Percentiles rank a stretch among this genome's conserved stretches.
These are phyloP conservation scores for Brachyptera risi DNA, from an alignment of 2,888 invertebrate genomes.

Conservation along the genomic window DNA sequence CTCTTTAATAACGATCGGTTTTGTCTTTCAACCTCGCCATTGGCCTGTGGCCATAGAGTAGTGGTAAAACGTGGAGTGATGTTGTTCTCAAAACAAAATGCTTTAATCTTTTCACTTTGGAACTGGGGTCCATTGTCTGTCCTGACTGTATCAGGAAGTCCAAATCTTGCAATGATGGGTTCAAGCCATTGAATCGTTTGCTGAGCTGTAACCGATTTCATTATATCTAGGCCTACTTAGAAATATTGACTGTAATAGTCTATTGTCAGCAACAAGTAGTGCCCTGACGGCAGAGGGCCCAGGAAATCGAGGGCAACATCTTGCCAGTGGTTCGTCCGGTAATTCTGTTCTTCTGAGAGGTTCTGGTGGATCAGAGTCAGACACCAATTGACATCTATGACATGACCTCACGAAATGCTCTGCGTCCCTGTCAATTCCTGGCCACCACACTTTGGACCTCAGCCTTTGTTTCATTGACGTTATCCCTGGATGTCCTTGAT, in stretches of 20 bases:
- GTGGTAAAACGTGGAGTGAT: slow-evolving; percentile 28
- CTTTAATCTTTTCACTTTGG: slow-evolving; percentile 27
- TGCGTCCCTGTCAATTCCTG: not conserved
- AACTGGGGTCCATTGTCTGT: slow-evolving; percentile 35
- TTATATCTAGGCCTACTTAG: slow-evolving; percentile 5
- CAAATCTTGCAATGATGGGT: slow-evolving; percentile 36
- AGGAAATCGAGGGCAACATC: slow-evolving; percentile 3
- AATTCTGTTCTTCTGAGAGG: slow-evolving; percentile 28
- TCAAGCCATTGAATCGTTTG: slow-evolving; percentile 31
- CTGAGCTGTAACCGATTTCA: slow-evolving; percentile 18
- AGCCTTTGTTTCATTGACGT: slow-evolving; percentile 40
- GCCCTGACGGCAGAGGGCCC: slow-evolving; percentile 1
- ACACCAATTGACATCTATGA: slow-evolving; percentile 31
- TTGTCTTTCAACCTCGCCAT: slow-evolving; percentile 36
- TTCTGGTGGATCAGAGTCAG: slow-evolving; percentile 24
- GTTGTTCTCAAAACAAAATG: slow-evolving; percentile 30
- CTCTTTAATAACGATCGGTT: slow-evolving; percentile 37
- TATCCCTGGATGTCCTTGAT: slow-evolving; percentile 42
- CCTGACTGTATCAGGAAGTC: slow-evolving; percentile 31
- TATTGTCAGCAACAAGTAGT: not conserved
- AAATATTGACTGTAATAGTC: slow-evolving; percentile 5
- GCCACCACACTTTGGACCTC: slow-evolving; percentile 38
- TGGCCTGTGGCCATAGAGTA: slow-evolving; percentile 29
- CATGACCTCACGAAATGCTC: not conserved
- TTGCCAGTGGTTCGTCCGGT: not conserved